phyloP scores from a whole-genome alignment of 2,113 vertebrate genomes.

The Athene noctua region DNA sequence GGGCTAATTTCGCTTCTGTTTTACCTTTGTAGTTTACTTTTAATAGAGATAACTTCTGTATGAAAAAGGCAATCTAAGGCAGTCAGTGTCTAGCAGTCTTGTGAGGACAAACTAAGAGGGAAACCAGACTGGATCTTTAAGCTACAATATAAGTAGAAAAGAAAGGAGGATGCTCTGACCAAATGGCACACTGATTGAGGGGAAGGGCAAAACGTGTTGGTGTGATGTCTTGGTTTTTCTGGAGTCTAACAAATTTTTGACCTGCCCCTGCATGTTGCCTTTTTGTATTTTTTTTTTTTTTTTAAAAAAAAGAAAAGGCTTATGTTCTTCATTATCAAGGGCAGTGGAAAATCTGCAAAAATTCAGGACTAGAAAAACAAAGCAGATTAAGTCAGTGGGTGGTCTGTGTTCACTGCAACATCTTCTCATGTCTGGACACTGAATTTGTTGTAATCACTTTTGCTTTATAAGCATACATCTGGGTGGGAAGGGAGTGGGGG shows the following conservation, averaged over 20 bases:
- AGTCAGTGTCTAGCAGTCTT: background rate
- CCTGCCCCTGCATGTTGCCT: background rate
- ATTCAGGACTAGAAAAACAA: background rate
- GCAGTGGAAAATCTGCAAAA: conserved; percentile 13
- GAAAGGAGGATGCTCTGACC: background rate
- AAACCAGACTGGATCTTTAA: background rate
- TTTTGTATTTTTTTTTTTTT: background rate
- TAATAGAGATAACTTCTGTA: background rate
- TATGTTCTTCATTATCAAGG: conserved; percentile 30
- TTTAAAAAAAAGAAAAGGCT: background rate
- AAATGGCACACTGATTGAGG: background rate
- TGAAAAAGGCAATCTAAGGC: background rate
- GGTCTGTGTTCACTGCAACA: conserved; percentile 20
- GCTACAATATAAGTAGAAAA: background rate
- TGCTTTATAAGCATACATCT: background rate
- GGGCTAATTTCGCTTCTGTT: background rate
- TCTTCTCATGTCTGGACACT: background rate
- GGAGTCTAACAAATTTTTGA: background rate
- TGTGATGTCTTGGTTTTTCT: background rate
- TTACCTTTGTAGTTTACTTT: background rate
- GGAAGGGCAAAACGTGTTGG: background rate
- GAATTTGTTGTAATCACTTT: conserved; percentile 8
- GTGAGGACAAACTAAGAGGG: background rate
- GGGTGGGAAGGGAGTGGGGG: background rate
- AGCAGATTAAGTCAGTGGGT: conserved; percentile 32